These are phyloP conservation scores for Bovichtus variegatus DNA, from an alignment of 2,797 vertebrate genomes.

Conservation along the genomic window DNA sequence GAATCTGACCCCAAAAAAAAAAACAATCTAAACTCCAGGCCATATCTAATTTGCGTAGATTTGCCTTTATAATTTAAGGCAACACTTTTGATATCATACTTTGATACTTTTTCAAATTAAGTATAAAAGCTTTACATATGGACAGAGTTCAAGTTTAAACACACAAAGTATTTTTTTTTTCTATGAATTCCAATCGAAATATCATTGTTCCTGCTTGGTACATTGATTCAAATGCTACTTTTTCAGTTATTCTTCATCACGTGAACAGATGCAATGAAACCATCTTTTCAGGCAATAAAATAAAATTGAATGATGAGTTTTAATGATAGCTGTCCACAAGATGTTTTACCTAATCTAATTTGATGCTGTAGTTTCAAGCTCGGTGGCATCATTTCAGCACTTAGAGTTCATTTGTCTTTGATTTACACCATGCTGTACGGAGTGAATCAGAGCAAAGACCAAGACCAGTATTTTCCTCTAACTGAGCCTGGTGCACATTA, in stretches of 20 bases:
- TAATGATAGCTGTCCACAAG: slow-evolving; percentile 19
- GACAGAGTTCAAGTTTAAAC: neutral
- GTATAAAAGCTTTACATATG: neutral
- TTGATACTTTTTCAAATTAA: neutral
- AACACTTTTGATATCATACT: slow-evolving; percentile 16
- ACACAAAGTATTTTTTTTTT: too few relatives aligned
- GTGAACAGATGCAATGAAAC: slow-evolving; percentile 19
- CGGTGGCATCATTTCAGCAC: neutral
- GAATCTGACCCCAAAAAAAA: neutral
- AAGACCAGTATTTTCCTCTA: slow-evolving; percentile 48
- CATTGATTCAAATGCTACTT: neutral
- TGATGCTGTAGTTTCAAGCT: slow-evolving; percentile 17
- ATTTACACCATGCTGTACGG: slow-evolving; percentile 2
- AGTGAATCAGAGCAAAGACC: neutral
- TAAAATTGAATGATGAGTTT: slow-evolving; percentile 40
- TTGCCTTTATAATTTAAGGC: slow-evolving; percentile 45
- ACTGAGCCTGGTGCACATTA: slow-evolving; percentile 2
- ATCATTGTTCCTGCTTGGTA: neutral
- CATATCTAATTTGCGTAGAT: neutral
- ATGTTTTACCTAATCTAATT: slow-evolving; percentile 28
- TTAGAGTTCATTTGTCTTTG: slow-evolving; percentile 19
- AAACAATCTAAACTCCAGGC: neutral
- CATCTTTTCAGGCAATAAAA: slow-evolving; percentile 24
- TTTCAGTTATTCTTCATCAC: neutral
- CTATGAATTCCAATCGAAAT: neutral